Evolutionary conservation across 2,888 invertebrate species (phyloP), one percentile per base, ranked within the genome.

Genomic region (Trilocha varians): DNA sequence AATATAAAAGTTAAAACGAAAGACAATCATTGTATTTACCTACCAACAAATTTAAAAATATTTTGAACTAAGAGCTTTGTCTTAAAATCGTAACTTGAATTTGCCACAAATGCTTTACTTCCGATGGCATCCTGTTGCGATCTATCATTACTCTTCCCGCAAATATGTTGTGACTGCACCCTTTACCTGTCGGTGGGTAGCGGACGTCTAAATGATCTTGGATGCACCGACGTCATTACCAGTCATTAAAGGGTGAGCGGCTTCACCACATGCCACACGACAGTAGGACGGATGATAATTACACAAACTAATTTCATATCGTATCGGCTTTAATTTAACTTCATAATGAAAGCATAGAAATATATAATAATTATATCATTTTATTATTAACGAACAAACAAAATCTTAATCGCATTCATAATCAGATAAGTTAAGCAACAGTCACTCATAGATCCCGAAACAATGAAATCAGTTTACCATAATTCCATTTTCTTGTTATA

Each of bases 101-200:
- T 66, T 71, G 62, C 70, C 70, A 78, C 82, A 72, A 80, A 82
- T 77, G 76, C 65, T 65, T 48, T 51, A 57, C 70, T 78, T 80
- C 82, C 78, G 74, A 65, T 55, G 49, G 42, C 18, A 49, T 57
- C 70, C 75, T 71, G 68, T 68, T 57, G 75, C 65, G 74, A 71
- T 65, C 59, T 65, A 62, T 66, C 80, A 83, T 84, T 78, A 83
- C 74, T 84, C 83, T 80, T 73, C 72, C 74, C 70, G 82, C 79
- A 80, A 84, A 78, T 76, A 82, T 80, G 76, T 83, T 84, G 68
- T 83, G 84, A 84, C 84, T 78, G 51, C 55, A 73, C 61, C 74
- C 69, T 74, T 79, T 75, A 77, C 68, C 68, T 67, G 54, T 52
- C 56, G 46, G 44, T 49, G 40, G 44, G 49, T 40, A 43, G 60